Evolutionary conservation across 2,888 invertebrate species (phyloP), one percentile per base, ranked within the genome.

Genomic region (Drosophila kanekoi): DNA sequence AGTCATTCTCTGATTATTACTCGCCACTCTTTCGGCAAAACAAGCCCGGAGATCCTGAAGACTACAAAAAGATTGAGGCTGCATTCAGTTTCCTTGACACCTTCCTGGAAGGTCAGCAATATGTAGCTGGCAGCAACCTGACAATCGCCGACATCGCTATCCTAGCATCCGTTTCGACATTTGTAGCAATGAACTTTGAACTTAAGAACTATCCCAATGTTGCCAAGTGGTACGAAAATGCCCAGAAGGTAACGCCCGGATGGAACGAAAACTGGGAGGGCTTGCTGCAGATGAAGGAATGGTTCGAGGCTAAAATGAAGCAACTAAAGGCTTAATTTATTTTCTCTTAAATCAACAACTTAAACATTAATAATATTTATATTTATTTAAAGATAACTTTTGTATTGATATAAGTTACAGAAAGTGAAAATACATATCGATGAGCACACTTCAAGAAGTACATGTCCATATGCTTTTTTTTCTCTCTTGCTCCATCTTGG

Each of bases 61-160:
- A 95, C 90, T 91, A 94, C 67, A 94, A 94, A 66, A 95, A 95
- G 89, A 93, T 96, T 32, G 94, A 95, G 32, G 94, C 94, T 1
- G 95, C 95, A 0, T 93, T 96, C 41, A 93, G 93, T 41, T 94
- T 95, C 67, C 92, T 97, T 44, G 95, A 97, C 78, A 94, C 92
- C 14, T 95, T 96, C 93, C 93, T 97, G 16, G 94, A 95, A 37
- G 94, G 94, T 0, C 94, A 95, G 79, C 93, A 94, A 59, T 97
- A 94, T 92, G 94, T 93, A 20, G 96, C 96, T 10, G 97, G 96
- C 0, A 93, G 95, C 62, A 93, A 93, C 67, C 92, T 96, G 53
- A 97, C 97, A 9, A 90, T 97, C 16, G 97, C 97, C 2, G 97
- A 97, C 91, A 93, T 96, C 40, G 92, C 95, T n/a, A 90, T 97